phyloP scores from a whole-genome alignment of 2,888 invertebrate species.

The Sabatieria punctata region DNA sequence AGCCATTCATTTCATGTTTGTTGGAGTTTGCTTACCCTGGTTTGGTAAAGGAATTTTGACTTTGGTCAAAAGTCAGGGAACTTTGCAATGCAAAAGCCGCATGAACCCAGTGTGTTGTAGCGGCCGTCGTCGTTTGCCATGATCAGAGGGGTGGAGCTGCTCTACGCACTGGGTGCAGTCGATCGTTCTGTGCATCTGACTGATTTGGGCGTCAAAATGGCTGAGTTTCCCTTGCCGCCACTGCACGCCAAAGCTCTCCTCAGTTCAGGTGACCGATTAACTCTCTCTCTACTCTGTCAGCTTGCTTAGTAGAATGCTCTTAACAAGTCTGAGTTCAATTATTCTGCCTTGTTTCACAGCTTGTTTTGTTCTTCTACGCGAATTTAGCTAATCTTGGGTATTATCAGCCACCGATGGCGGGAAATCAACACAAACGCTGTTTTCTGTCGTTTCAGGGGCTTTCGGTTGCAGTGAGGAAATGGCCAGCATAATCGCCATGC shows the following conservation, averaged over 20 bases:
- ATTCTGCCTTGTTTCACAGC: no score
- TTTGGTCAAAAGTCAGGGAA: no score
- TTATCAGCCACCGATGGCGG: no score
- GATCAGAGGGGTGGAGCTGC: slow-evolving; percentile 60
- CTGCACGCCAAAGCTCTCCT: slow-evolving; percentile 69
- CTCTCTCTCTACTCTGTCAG: not conserved
- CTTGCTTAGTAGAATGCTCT: not conserved
- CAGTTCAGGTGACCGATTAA: slow-evolving; percentile 31
- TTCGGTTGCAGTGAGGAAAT: slow-evolving; percentile 83
- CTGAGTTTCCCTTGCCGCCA: slow-evolving; percentile 58
- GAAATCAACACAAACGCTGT: no score
- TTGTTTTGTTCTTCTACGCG: no score
- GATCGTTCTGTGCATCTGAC: slow-evolving; percentile 61
- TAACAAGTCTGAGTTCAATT: no score
- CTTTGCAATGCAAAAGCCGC: no score
- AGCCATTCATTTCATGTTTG: no score
- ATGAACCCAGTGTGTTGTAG: slow-evolving; percentile 21
- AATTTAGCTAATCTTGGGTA: no score
- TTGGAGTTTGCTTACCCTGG: no score
- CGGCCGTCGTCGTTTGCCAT: slow-evolving; percentile 77
- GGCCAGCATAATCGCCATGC: slow-evolving; percentile 68
- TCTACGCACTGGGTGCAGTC: slow-evolving; percentile 65
- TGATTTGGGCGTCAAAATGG: slow-evolving; percentile 17
- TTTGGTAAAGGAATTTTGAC: no score
- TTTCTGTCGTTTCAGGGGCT: slow-evolving; percentile 40